These are phyloP conservation scores for Dryobotodes eremita DNA, from an alignment of 2,888 invertebrate species.

Conservation along the genomic window DNA sequence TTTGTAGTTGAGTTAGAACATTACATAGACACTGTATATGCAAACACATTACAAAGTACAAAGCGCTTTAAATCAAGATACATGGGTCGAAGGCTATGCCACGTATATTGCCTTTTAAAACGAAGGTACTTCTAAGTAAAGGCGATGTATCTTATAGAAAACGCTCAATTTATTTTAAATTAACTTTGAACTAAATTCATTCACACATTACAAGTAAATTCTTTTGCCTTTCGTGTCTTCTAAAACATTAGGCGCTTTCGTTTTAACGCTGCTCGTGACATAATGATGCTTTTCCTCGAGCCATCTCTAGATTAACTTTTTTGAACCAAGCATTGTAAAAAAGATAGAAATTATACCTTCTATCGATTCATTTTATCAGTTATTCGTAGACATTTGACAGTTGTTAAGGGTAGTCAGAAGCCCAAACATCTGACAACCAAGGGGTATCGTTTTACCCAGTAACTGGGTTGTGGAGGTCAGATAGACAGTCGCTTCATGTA, in stretches of 20 bases:
- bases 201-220: constrained; percentile 21
- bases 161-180: constrained; percentile 40
- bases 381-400: not conserved
- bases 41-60: not conserved
- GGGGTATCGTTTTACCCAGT: not conserved
- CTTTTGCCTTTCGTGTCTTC: constrained; percentile 4
- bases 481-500: too few relatives aligned
- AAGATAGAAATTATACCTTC: not conserved
- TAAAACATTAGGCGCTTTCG: not conserved
- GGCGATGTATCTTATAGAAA: constrained; percentile 6
- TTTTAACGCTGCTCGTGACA: not conserved
- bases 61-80: constrained; percentile 16
- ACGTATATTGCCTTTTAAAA: not conserved
- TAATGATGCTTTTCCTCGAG: not conserved
- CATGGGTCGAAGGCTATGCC: not conserved
- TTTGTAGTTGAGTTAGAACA: not conserved
- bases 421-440: not conserved
- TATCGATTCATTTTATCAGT: not conserved
- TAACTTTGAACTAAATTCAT: constrained; percentile 18
- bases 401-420: not conserved
- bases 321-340: not conserved
- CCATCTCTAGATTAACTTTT: not conserved
- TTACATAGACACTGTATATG: not conserved
- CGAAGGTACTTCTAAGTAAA: constrained; percentile 11
- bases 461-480: too few relatives aligned